Conservation (phyloP, 2,888 invertebrate species). For the Gymnocheta viridis region DNA sequence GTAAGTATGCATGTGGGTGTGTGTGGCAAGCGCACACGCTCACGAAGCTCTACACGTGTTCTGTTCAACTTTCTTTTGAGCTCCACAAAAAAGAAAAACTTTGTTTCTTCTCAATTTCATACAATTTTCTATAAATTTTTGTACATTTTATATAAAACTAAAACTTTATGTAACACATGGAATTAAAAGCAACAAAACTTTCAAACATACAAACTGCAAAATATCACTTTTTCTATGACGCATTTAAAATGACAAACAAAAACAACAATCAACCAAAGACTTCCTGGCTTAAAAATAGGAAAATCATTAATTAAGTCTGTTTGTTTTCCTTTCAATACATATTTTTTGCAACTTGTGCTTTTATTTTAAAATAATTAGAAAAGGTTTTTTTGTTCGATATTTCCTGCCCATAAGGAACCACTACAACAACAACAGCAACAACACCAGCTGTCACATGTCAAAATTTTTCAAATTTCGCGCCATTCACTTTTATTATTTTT, state of each 20-base stretch:
- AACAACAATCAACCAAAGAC: conserved; percentile 10
- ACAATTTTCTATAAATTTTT: not conserved
- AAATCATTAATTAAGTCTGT: conserved; percentile 27
- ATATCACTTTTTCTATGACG: not conserved
- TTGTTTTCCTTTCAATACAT: not conserved
- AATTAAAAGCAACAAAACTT: not conserved
- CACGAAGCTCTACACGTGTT: too few relatives aligned
- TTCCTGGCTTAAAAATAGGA: conserved; percentile 11
- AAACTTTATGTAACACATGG: conserved; percentile 25
- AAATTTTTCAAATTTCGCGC: conserved; percentile 50
- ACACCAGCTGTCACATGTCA: conserved; percentile 5
- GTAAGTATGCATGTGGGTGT: not conserved
- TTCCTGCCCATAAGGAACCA: not conserved
- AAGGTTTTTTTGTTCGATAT: not conserved
- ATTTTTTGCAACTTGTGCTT: too few relatives aligned
- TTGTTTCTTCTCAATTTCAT: not conserved
- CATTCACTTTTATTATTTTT: conserved; percentile 14
- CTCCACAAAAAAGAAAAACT: too few relatives aligned
- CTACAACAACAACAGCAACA: not conserved
- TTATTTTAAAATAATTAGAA: not conserved
- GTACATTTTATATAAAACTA: not conserved
- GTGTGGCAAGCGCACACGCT: not conserved
- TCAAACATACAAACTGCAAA: not conserved
- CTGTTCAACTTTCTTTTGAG: too few relatives aligned
- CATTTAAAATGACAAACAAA: not conserved